A percentile compares a stretch with the other conserved stretches of the same genome.
Conservation (phyloP, 2,113 vertebrate genomes). For the Taurulus bubalis region DNA sequence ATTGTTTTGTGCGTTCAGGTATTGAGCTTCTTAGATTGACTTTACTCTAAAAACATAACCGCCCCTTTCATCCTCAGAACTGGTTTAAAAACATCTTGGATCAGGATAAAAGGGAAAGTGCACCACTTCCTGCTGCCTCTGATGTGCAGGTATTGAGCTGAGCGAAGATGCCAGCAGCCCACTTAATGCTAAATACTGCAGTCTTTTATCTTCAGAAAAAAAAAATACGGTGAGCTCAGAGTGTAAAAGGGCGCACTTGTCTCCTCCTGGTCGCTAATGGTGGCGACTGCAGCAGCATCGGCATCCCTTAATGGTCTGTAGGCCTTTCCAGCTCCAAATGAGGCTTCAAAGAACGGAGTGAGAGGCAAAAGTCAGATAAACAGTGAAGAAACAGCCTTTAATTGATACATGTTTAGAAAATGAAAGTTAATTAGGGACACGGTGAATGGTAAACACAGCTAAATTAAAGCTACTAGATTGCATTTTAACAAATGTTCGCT, state of each 20-base stretch:
- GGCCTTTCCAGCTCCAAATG: constrained; percentile 32
- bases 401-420: neutral
- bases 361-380: neutral
- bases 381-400: neutral
- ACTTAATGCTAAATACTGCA: constrained; percentile 66
- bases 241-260: constrained; percentile 61
- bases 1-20: neutral
- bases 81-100: constrained; percentile 47
- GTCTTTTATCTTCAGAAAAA: constrained; percentile 59
- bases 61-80: constrained; percentile 39
- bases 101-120: constrained; percentile 51
- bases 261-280: constrained; percentile 67
- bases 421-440: neutral
- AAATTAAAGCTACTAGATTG: neutral
- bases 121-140: constrained; percentile 43
- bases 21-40: constrained; percentile 39
- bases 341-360: constrained; percentile 2
- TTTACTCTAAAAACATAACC: constrained; percentile 20
- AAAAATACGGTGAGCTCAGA: constrained; percentile 41
- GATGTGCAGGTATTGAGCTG: constrained; percentile 47
- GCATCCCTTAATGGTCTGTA: constrained; percentile 26
- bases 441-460: neutral
- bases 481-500: neutral
- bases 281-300: constrained; percentile 44
- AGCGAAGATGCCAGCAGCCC: constrained; percentile 53